These are phyloP conservation scores for Herminia tarsipennalis DNA, from an alignment of 2,888 invertebrate genomes.

Conservation along the genomic window DNA sequence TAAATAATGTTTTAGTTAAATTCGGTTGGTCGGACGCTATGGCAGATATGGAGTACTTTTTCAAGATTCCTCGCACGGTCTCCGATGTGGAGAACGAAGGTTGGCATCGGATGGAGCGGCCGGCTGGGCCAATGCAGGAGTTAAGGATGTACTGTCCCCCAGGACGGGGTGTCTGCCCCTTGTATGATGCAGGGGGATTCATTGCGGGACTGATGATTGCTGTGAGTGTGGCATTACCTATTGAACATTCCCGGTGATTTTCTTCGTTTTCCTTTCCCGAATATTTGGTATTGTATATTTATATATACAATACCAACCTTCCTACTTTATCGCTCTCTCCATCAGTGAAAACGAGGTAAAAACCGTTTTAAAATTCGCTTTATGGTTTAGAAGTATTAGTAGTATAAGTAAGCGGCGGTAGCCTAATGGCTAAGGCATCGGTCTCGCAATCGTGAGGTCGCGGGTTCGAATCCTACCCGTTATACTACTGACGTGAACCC, in stretches of 20 bases:
- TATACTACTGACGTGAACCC: too few relatives aligned
- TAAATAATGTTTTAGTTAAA: constrained; percentile 60
- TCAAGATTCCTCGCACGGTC: constrained; percentile 72
- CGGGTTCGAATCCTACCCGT: too few relatives aligned
- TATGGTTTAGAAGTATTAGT: too few relatives aligned
- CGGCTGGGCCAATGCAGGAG: constrained; percentile 66
- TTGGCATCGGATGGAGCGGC: constrained; percentile 69
- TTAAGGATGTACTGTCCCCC: constrained; percentile 74
- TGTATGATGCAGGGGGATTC: constrained; percentile 75
- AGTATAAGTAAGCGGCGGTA: too few relatives aligned
- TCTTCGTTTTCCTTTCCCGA: neutral
- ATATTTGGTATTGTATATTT: neutral
- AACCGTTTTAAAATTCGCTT: too few relatives aligned
- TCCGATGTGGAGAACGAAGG: constrained; percentile 67
- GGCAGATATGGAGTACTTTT: constrained; percentile 76
- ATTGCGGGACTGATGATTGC: constrained; percentile 76
- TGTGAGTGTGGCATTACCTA: constrained; percentile 54
- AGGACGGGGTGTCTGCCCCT: constrained; percentile 68
- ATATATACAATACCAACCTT: neutral
- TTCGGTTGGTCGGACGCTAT: constrained; percentile 79
- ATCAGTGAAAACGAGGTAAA: too few relatives aligned
- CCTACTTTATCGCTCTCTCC: too few relatives aligned
- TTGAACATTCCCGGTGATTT: neutral
- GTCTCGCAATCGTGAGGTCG: too few relatives aligned
- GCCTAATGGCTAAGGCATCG: too few relatives aligned